phyloP scores from a whole-genome alignment of 1,140 invertebrate species.

The Streblospio benedicti region DNA sequence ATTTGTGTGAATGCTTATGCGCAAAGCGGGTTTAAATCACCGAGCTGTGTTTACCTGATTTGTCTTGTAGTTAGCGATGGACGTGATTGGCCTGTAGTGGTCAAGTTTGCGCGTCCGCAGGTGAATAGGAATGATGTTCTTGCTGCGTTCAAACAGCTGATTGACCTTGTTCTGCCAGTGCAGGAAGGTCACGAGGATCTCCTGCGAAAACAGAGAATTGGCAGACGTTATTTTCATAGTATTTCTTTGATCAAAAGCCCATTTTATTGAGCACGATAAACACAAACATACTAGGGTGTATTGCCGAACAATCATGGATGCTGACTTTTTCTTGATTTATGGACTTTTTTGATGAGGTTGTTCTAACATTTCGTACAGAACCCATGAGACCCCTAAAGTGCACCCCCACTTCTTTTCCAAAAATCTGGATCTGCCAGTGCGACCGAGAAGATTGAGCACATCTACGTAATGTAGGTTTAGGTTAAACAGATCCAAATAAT shows the following conservation, averaged over 20 bases:
- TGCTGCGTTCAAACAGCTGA: conserved; percentile 3
- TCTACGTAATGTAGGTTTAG: too few relatives aligned
- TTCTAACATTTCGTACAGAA: neutral
- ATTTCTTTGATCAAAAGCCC: neutral
- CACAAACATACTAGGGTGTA: neutral
- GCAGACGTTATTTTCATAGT: neutral
- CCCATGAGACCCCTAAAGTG: neutral
- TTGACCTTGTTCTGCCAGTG: conserved; percentile 13
- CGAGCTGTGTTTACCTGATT: conserved; percentile 14
- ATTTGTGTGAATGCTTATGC: too few relatives aligned
- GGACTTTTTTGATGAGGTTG: too few relatives aligned
- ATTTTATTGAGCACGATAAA: neutral
- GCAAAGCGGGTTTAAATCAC: too few relatives aligned
- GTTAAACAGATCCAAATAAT: too few relatives aligned
- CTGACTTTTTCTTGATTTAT: neutral
- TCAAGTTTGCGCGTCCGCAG: conserved; percentile 6
- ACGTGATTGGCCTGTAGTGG: conserved; percentile 1
- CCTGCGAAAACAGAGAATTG: neutral
- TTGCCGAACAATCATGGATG: neutral
- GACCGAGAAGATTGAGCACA: too few relatives aligned
- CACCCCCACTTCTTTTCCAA: too few relatives aligned
- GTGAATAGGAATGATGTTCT: conserved; percentile 10
- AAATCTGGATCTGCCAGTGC: too few relatives aligned
- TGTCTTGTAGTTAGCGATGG: conserved; percentile 11
- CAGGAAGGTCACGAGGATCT: conserved; percentile 6